These are phyloP conservation scores for Synanthedon myopaeformis DNA, from an alignment of 2,888 invertebrate species.

Conservation along the genomic window DNA sequence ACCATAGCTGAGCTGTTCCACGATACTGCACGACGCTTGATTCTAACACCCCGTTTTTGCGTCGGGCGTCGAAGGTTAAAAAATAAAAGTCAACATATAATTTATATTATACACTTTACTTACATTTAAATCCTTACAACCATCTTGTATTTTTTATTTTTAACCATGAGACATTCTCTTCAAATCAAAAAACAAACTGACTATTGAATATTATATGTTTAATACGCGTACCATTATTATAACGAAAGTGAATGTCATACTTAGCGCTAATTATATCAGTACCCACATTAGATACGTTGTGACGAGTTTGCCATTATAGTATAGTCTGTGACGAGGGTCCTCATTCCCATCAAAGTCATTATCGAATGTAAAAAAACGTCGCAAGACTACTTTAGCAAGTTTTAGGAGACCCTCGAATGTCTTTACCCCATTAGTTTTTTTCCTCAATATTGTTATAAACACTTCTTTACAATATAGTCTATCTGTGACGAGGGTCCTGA, in stretches of 20 bases:
- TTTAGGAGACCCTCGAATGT: no score
- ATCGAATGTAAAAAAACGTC: no score
- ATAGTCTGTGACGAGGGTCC: no score
- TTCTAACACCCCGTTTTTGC: slow-evolving; percentile 16
- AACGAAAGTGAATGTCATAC: slow-evolving; percentile 5
- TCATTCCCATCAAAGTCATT: no score
- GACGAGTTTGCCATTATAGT: not conserved
- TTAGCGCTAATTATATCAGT: not conserved
- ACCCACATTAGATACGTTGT: slow-evolving; percentile 4
- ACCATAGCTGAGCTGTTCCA: slow-evolving; percentile 62
- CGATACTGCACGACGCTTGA: slow-evolving; percentile 55
- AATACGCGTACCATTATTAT: slow-evolving; percentile 7
- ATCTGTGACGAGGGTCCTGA: no score
- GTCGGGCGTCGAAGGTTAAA: not conserved
- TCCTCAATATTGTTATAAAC: no score
- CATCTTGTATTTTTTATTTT: slow-evolving; percentile 4
- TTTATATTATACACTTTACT: slow-evolving; percentile 10
- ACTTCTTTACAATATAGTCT: no score
- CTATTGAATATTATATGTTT: slow-evolving; percentile 3
- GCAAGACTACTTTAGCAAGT: no score
- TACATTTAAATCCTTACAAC: slow-evolving; percentile 3
- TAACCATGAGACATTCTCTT: no score
- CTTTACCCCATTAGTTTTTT: no score
- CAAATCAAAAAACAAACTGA: no score
- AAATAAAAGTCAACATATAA: slow-evolving; percentile 3